phyloP scores from a whole-genome alignment of 2,797 vertebrate species.

The Chloroceryle inda region DNA sequence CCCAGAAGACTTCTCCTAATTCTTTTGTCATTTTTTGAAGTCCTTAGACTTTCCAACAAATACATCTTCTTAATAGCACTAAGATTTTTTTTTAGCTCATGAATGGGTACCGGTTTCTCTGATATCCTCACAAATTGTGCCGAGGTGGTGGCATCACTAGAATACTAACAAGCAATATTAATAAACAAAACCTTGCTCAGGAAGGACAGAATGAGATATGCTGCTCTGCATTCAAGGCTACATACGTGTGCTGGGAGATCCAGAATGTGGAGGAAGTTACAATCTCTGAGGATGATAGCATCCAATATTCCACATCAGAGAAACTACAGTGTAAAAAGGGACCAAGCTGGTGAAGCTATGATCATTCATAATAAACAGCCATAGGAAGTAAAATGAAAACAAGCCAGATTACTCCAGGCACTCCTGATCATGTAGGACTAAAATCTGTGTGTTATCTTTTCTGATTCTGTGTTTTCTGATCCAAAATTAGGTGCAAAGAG shows the following conservation, averaged over 20 bases:
- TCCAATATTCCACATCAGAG: neutral
- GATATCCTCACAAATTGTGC: neutral
- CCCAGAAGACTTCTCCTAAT: neutral
- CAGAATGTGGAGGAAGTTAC: neutral
- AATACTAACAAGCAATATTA: constrained; percentile 1
- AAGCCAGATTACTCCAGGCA: neutral
- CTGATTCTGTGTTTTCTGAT: neutral
- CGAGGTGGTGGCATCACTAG: neutral
- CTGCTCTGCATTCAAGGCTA: neutral
- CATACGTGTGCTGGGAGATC: neutral
- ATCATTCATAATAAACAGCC: neutral
- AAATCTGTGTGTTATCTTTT: neutral
- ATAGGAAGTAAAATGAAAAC: neutral
- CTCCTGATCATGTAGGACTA: neutral
- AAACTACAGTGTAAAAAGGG: neutral
- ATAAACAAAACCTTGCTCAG: neutral
- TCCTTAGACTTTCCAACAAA: neutral
- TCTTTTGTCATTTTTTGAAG: neutral
- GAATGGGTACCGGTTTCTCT: neutral
- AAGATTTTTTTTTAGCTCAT: neutral
- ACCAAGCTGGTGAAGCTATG: neutral
- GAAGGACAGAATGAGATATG: neutral
- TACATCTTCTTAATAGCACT: neutral
- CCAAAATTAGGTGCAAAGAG: neutral
- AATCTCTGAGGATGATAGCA: neutral